Percentiles rank a stretch among this genome's conserved stretches.
Conservation (phyloP, 2,888 invertebrate species). For the Cyrtodaria siliqua region DNA sequence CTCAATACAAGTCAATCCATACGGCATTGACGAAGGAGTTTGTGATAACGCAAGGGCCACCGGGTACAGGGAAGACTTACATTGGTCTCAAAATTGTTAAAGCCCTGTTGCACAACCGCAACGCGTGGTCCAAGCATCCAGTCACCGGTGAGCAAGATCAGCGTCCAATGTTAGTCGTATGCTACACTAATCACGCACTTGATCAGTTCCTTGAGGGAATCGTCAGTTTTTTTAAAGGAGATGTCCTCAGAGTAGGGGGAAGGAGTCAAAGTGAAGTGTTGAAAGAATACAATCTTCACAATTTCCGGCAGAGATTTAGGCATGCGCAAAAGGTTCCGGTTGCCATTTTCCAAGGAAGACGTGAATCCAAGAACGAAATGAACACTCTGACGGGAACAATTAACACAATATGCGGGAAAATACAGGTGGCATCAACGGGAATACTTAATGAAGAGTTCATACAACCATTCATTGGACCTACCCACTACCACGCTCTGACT, state of each 20-base stretch:
- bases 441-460: slow-evolving; percentile 75
- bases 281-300: slow-evolving; percentile 59
- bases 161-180: slow-evolving; percentile 84
- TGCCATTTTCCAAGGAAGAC: slow-evolving; percentile 45
- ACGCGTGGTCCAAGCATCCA: slow-evolving; percentile 82
- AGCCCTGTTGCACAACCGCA: slow-evolving; percentile 88
- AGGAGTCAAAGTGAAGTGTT: slow-evolving; percentile 77
- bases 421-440: slow-evolving; percentile 68
- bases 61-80: slow-evolving; percentile 95
- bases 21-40: slow-evolving; percentile 81
- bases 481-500: slow-evolving; percentile 26
- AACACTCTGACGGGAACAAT: slow-evolving; percentile 61
- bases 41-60: slow-evolving; percentile 89
- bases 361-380: slow-evolving; percentile 62
- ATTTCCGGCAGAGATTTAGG: slow-evolving; percentile 53
- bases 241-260: slow-evolving; percentile 81
- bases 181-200: slow-evolving; percentile 85
- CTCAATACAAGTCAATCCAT: slow-evolving; percentile 80
- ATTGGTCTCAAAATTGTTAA: slow-evolving; percentile 91
- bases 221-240: slow-evolving; percentile 70
- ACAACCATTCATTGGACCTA: slow-evolving; percentile 44
- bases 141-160: slow-evolving; percentile 55
- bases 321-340: slow-evolving; percentile 49
- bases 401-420: slow-evolving; percentile 59
- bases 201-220: slow-evolving; percentile 86